Conservation (phyloP, 2,888 invertebrate genomes). For the Escarpia spicata region DNA sequence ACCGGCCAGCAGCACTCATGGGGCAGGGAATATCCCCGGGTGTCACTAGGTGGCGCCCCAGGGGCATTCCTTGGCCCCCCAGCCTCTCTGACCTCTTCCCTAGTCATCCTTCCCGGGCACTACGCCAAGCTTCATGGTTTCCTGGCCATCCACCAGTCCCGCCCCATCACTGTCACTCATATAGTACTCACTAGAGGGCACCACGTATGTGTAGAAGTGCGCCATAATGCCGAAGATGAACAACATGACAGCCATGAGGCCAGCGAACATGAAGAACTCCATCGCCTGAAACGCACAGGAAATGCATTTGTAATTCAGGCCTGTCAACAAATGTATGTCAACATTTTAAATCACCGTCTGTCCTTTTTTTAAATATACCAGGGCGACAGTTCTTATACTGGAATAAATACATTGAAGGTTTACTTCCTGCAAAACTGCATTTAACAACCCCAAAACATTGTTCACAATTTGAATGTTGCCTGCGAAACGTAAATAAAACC, state of each 20-base stretch:
- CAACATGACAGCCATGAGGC: conserved; percentile 85
- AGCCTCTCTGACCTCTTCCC: not conserved
- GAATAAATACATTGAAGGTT: too few relatives aligned
- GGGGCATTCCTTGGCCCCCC: not conserved
- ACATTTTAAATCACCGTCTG: too few relatives aligned
- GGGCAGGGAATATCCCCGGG: not conserved
- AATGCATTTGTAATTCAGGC: conserved; percentile 20
- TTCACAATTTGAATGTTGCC: too few relatives aligned
- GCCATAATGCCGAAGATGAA: conserved; percentile 83
- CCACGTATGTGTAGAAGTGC: conserved; percentile 74
- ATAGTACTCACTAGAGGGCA: conserved; percentile 32
- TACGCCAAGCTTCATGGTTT: not conserved
- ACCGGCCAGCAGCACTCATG: too few relatives aligned
- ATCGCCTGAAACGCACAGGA: conserved; percentile 74
- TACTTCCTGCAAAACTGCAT: too few relatives aligned
- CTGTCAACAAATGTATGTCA: too few relatives aligned
- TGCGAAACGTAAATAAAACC: too few relatives aligned
- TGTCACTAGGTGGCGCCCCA: not conserved
- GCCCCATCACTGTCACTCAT: not conserved
- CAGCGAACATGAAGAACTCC: conserved; percentile 89
- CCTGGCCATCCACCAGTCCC: not conserved
- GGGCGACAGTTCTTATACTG: too few relatives aligned
- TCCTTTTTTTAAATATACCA: too few relatives aligned
- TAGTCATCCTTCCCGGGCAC: not conserved
- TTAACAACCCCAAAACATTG: too few relatives aligned